Base-by-base conservation (phyloP, 2,888 invertebrate genomes). In the Stenurella melanura region DNA sequence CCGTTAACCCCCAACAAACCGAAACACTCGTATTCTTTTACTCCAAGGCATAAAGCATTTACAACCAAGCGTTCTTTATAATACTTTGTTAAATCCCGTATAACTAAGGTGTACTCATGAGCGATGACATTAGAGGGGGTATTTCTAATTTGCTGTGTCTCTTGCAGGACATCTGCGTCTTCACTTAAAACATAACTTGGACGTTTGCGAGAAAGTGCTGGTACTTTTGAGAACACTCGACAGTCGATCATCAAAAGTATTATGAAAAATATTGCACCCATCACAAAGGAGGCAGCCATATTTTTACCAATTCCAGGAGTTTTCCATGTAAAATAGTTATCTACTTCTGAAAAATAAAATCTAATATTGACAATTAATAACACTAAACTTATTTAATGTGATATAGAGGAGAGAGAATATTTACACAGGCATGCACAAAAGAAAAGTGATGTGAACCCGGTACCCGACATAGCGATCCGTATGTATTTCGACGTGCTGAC, bases 1-100 rank as follows among this genome's bases (percentile, higher is more conserved):
- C 97, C 96, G 87, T 97, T 96, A 0, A 96, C 94, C 0, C 96
- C 96, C 67, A 96, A 90, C 57, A 96, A 89, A 1, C 96, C 96
- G 85, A 96, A 96, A 85, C 96, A 96, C 89, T 96, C 96, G 11
- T 92, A 92, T 76, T 93, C 91, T 71, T 92, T 92, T 0, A 96
- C 93, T 64, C 93, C 95, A 86, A 93, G 87, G 86, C 88, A 88
- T 21, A 84, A 78, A 83, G 94, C 94, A 87, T 96, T 94, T 0
- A 98, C 97, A 0, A 97, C 97, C 71, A 94, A 88, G 78, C 95
- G 91, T 0, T 86, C 86, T 9, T 92, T 93, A 75, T 89, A 89
- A 85, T 97, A 97, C 88, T 97, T 97, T 19, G 94, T 92, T 11
- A 97, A 90, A 78, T 92, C 91, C 77, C 92, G 92, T 12, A 95